These are phyloP conservation scores for Diploscapter pachys DNA, from an alignment of 1,140 invertebrate species.

Conservation along the genomic window DNA sequence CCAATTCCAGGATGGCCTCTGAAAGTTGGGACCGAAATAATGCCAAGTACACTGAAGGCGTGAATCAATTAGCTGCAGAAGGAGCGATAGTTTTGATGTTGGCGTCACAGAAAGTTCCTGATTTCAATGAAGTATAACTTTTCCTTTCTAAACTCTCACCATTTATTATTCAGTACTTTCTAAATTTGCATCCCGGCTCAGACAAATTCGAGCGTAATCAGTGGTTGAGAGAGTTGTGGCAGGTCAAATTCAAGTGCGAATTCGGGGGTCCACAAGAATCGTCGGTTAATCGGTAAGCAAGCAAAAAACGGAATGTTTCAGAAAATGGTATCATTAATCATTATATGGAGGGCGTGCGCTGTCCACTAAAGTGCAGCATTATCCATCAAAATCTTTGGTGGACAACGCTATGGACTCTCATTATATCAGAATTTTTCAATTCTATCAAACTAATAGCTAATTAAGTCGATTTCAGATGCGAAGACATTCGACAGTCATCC, in stretches of 20 bases:
- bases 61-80: slow-evolving; percentile 67
- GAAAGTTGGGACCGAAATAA: slow-evolving; percentile 71
- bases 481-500: slow-evolving; percentile 60
- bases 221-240: slow-evolving; percentile 80
- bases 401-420: no score
- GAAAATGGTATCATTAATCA: no score
- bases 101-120: slow-evolving; percentile 53
- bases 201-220: slow-evolving; percentile 63
- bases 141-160: slow-evolving; percentile 2
- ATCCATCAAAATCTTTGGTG: no score
- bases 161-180: slow-evolving; percentile 68
- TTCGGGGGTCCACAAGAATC: no score
- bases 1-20: slow-evolving; percentile 65
- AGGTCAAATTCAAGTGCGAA: slow-evolving; percentile 71
- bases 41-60: slow-evolving; percentile 64
- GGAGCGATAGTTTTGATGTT: slow-evolving; percentile 65
- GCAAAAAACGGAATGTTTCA: no score
- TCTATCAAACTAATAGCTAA: no score
- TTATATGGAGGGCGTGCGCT: no score
- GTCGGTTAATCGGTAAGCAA: no score
- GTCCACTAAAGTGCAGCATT: no score
- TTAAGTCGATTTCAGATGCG: slow-evolving; percentile 59
- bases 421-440: no score
- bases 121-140: slow-evolving; percentile 48
- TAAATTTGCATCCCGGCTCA: slow-evolving; percentile 66